phyloP scores from a whole-genome alignment of 2,888 invertebrate species.

The Catotricha subobsoleta region DNA sequence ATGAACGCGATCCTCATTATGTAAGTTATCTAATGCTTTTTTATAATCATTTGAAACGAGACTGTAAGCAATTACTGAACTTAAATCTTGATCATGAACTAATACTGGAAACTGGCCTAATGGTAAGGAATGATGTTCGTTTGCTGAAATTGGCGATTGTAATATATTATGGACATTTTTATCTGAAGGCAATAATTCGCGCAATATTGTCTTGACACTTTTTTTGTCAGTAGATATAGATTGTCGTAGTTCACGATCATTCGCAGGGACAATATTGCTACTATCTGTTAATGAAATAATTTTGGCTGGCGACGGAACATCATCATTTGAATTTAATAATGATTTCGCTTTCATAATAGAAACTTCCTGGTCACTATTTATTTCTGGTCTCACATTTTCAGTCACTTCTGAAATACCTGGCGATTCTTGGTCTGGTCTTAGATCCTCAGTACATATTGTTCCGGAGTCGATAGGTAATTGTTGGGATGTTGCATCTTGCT shows the following conservation, averaged over 20 bases:
- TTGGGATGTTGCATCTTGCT: neutral
- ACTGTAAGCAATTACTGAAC: conserved; percentile 71
- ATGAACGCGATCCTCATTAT: conserved; percentile 16
- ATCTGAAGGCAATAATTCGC: conserved; percentile 43
- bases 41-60: conserved; percentile 56
- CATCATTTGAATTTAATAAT: neutral
- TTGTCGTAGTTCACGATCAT: conserved; percentile 20
- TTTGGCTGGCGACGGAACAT: neutral
- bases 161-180: conserved; percentile 27
- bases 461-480: conserved; percentile 20
- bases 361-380: neutral
- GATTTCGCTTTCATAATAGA: neutral
- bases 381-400: neutral
- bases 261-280: conserved; percentile 1
- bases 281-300: neutral
- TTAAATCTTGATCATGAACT: conserved; percentile 62
- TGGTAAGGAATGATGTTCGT: conserved; percentile 53
- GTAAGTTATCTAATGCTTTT: conserved; percentile 34
- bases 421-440: conserved; percentile 28
- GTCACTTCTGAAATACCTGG: neutral
- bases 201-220: conserved; percentile 47
- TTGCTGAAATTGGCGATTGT: conserved; percentile 40
- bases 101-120: conserved; percentile 44
- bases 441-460: conserved; percentile 28
- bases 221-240: conserved; percentile 33